Evolutionary conservation across 1,140 invertebrate species (phyloP).

Genomic region (Aphelenchoides fujianensis): DNA sequence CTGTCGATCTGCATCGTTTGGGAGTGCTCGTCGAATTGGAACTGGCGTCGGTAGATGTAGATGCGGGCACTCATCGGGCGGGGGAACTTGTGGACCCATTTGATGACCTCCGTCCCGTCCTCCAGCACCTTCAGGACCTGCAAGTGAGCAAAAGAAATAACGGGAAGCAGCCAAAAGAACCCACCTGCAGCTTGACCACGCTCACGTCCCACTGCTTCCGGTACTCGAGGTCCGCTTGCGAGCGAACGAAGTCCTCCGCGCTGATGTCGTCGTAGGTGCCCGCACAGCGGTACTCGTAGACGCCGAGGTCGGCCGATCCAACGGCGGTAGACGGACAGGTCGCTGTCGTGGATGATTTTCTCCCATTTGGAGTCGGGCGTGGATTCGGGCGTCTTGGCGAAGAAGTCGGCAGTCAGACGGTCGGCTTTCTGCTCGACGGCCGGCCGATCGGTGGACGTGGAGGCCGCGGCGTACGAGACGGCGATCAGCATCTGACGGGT

Average conservation of each 20-base stretch:
- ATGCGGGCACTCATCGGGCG: constrained; percentile 52
- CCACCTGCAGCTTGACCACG: constrained; percentile 46
- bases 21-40: constrained; percentile 33
- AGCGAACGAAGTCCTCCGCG: constrained; percentile 35
- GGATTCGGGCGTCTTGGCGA: neutral
- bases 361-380: neutral
- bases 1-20: constrained; percentile 41
- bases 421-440: neutral
- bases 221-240: constrained; percentile 49
- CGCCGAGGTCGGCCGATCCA: constrained; percentile 19
- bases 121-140: constrained; percentile 14
- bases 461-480: neutral
- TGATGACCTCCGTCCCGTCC: constrained; percentile 26
- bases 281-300: constrained; percentile 43
- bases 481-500: neutral
- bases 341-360: constrained; percentile 8
- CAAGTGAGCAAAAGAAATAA: constrained; percentile 9
- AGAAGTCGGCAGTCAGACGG: neutral
- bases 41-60: constrained; percentile 47
- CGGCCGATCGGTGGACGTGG: neutral
- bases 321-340: neutral
- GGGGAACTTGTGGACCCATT: constrained; percentile 51
- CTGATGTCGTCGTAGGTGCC: constrained; percentile 43
- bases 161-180: constrained; percentile 17
- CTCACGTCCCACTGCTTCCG: constrained; percentile 55